Base-by-base conservation (phyloP, 2,888 invertebrate genomes). In the Lepidonotus clava region DNA sequence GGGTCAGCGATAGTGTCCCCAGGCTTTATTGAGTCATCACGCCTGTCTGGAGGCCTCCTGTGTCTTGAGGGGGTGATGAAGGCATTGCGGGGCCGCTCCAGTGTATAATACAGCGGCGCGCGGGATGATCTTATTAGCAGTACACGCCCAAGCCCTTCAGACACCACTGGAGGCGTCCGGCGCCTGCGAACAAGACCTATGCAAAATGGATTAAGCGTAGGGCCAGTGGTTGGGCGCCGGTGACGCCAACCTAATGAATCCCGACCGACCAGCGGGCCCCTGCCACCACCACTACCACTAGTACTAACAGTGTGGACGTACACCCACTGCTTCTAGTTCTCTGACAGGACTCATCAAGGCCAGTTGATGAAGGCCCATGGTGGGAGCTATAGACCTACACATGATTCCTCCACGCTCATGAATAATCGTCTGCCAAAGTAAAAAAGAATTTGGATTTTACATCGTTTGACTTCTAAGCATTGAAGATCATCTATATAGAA, bases 1-100 rank as follows among this genome's bases (percentile, higher is more conserved):
- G 76, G 76, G 76, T 76, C 76, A 76, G 76, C 76, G 76, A 76
- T 76, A 76, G 76, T 76, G 76, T 76, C 40, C 76, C 38, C 6
- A 21, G 76, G 76, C 38, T 76, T 76, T 76, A 76, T 76, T 76
- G 76, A 76, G 76, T 76, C 76, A 76, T 76, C 76, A 76, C 76
- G 76, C 76, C 76, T 76, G 76, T 76, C 76, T 40, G 40, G 40
- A 6, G 38, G 76, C 38, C 76, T 76, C 76, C 76, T 40, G 76
- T 76, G 76, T 76, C 76, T 76, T 76, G 76, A 76, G 76, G 76
- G 76, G 38, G 76, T 76, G 76, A 76, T 76, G 76, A 76, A 76
- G 76, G 76, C 40, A 40, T 40, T 76, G 38, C 38, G 40, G 38
- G 11, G 36, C 76, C 76, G 36, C 40, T 40, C 38, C 76, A 40